These are phyloP conservation scores for Strix uralensis DNA, from an alignment of 2,113 vertebrate genomes.

Conservation along the genomic window DNA sequence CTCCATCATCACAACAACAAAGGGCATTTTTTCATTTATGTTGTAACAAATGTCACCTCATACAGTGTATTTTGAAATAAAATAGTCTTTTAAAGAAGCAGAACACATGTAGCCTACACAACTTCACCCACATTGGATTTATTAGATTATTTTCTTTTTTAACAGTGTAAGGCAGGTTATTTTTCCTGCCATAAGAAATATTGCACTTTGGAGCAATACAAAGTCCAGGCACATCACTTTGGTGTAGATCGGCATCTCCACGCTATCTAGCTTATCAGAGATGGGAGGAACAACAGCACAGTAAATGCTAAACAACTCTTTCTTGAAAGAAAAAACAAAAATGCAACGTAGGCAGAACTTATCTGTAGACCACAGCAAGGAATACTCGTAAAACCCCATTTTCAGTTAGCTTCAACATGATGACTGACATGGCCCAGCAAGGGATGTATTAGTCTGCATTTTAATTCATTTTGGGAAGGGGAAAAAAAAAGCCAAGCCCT, in stretches of 20 bases:
- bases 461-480: not conserved
- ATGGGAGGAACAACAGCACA: not conserved
- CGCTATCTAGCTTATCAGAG: not conserved
- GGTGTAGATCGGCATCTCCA: not conserved
- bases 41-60: not conserved
- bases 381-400: fast-evolving
- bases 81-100: not conserved
- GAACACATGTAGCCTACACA: not conserved
- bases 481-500: not conserved
- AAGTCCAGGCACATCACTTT: not conserved
- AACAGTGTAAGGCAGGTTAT: not conserved
- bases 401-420: not conserved
- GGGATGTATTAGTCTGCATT: not conserved
- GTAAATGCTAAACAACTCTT: not conserved
- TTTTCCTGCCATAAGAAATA: not conserved
- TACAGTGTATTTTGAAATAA: not conserved
- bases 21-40: not conserved
- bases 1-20: not conserved
- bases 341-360: not conserved
- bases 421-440: not conserved
- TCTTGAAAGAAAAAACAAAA: not conserved
- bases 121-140: not conserved
- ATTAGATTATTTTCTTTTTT: not conserved
- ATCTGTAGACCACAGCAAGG: not conserved
- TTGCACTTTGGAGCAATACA: not conserved